phyloP scores from a whole-genome alignment of 2,888 invertebrate genomes.

The Melanchra persicariae region DNA sequence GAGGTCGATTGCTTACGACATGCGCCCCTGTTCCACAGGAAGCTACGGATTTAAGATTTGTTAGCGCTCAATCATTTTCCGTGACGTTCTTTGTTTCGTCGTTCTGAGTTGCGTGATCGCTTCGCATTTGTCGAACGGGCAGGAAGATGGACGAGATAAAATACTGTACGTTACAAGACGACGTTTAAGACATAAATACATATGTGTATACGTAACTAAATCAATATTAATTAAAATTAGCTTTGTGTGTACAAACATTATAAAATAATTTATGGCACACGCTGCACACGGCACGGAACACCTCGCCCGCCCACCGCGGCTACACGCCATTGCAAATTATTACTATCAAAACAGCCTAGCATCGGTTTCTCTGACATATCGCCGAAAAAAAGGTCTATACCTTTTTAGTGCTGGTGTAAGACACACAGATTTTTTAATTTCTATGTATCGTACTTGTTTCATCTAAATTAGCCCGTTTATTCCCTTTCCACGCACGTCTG shows the following conservation, averaged over 20 bases:
- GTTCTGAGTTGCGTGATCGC: conserved; percentile 1
- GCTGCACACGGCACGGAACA: too few species aligned
- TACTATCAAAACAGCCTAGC: too few species aligned
- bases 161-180: background rate
- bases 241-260: background rate
- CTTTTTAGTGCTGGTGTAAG: too few species aligned
- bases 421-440: too few species aligned
- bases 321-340: too few species aligned
- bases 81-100: background rate
- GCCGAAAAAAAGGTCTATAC: too few species aligned
- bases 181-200: background rate
- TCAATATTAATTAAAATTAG: background rate
- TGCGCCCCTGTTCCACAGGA: background rate
- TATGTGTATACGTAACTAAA: background rate
- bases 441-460: too few species aligned
- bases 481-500: too few species aligned
- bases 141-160: conserved; percentile 1
- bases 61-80: background rate
- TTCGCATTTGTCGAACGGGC: background rate
- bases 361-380: too few species aligned
- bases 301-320: too few species aligned
- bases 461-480: too few species aligned
- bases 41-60: background rate
- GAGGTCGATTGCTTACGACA: background rate
- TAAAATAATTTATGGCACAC: too few species aligned